Conservation (phyloP, 2,113 vertebrate genomes). For the Phocoena sinus region DNA sequence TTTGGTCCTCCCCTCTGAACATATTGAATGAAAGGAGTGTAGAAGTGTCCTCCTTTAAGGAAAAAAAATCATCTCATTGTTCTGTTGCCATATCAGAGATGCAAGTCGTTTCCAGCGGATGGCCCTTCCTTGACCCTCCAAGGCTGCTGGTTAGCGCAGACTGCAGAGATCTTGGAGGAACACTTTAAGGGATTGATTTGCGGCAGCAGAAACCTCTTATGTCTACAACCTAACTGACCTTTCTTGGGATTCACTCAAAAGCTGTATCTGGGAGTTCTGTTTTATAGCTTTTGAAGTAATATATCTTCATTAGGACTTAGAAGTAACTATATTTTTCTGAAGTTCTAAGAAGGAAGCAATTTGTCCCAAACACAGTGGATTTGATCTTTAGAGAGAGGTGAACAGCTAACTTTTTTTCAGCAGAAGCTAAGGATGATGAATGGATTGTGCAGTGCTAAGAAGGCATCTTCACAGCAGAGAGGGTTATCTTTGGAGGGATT, state of each 20-base stretch:
- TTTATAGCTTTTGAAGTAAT: slow-evolving; percentile 46
- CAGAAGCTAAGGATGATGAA: slow-evolving; percentile 58
- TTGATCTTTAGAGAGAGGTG: slow-evolving; percentile 61
- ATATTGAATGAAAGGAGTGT: background rate
- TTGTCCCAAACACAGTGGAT: slow-evolving; percentile 56
- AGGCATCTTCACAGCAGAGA: background rate
- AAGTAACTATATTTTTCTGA: slow-evolving; percentile 54
- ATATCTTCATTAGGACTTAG: slow-evolving; percentile 66
- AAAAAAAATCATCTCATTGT: background rate
- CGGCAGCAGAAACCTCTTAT: slow-evolving; percentile 16
- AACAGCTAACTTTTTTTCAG: slow-evolving; percentile 22
- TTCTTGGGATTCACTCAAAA: slow-evolving; percentile 30
- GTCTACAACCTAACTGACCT: slow-evolving; percentile 21
- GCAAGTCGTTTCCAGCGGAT: background rate
- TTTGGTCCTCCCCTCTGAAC: slow-evolving; percentile 22
- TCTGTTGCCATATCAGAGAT: background rate
- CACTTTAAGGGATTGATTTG: slow-evolving; percentile 1
- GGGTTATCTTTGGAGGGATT: slow-evolving; percentile 31
- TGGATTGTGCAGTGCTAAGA: slow-evolving; percentile 31
- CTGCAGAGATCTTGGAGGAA: background rate
- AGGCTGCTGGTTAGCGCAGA: background rate
- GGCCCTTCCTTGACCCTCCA: background rate
- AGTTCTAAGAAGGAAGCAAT: slow-evolving; percentile 56
- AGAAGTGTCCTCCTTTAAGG: background rate
- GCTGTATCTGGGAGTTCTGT: background rate